phyloP scores from a whole-genome alignment of 2,888 invertebrate species.

The Stomorhina lunata region DNA sequence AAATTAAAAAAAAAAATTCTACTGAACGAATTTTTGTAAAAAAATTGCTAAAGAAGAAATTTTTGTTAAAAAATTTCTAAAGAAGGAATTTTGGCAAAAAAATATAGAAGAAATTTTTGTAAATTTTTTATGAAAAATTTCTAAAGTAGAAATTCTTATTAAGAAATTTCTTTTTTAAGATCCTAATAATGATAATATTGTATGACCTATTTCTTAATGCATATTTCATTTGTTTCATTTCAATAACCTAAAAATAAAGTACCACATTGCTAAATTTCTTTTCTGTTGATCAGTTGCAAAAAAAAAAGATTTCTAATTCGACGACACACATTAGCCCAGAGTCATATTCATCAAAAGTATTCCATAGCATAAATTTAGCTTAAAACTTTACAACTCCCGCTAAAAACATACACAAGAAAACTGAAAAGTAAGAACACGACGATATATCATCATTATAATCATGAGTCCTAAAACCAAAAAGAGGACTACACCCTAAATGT shows the following conservation, averaged over 20 bases:
- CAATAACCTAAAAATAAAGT: background rate
- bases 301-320: background rate
- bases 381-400: background rate
- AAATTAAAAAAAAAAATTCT: too few species aligned
- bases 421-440: background rate
- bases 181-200: too few species aligned
- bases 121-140: too few species aligned
- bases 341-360: conserved; percentile 29
- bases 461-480: background rate
- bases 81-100: too few species aligned
- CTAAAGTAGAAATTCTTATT: too few species aligned
- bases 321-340: background rate
- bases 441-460: background rate
- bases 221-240: too few species aligned
- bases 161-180: too few species aligned
- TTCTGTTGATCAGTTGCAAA: background rate
- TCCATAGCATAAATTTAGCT: background rate
- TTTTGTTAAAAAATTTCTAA: too few species aligned
- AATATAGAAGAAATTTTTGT: too few species aligned
- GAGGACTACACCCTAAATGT: conserved; percentile 14
- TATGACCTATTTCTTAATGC: too few species aligned
- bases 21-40: too few species aligned
- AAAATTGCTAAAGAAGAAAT: too few species aligned
- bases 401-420: background rate
- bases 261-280: background rate